phyloP scores from a whole-genome alignment of 2,888 invertebrate species.

The Molanna angustata region DNA sequence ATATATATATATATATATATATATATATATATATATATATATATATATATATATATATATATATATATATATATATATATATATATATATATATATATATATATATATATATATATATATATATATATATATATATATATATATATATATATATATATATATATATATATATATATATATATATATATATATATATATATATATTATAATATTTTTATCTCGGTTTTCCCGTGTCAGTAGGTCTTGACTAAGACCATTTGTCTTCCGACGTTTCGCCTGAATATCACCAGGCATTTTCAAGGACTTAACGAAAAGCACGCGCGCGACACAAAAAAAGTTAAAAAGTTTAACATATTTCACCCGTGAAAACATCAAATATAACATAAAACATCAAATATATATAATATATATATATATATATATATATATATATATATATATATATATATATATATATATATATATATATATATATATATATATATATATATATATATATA shows the following conservation, averaged over 20 bases:
- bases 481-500: not conserved
- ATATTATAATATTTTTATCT: too few species aligned
- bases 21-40: not conserved
- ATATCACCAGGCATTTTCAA: too few species aligned
- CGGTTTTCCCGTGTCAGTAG: too few species aligned
- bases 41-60: not conserved
- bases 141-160: not conserved
- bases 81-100: not conserved
- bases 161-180: not conserved
- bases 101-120: not conserved
- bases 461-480: not conserved
- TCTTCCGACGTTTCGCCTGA: too few species aligned
- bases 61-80: not conserved
- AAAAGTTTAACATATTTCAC: too few species aligned
- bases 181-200: not conserved
- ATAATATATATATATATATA: not conserved
- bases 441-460: not conserved
- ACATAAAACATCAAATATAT: too few species aligned
- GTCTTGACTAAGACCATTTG: too few species aligned
- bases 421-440: not conserved
- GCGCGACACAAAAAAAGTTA: not conserved
- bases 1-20: conserved; percentile 1
- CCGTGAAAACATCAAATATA: too few species aligned
- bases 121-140: not conserved
- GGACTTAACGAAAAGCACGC: too few species aligned